Evolutionary conservation across 2,888 invertebrate genomes (phyloP).

Genomic region (Trachelus stipa): DNA sequence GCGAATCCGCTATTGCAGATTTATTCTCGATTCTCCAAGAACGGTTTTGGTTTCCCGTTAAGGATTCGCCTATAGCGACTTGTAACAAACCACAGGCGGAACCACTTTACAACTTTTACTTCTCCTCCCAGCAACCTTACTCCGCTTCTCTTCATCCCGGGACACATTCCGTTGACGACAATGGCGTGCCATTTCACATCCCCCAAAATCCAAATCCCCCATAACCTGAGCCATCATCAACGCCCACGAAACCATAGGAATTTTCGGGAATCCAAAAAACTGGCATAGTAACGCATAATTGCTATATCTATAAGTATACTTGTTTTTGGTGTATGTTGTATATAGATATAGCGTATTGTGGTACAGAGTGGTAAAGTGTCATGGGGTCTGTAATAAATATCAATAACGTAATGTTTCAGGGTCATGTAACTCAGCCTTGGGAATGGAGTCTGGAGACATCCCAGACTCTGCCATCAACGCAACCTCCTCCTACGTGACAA

Average conservation of each 20-base stretch:
- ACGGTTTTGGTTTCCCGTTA: constrained; percentile 15
- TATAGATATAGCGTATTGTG: not conserved
- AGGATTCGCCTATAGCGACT: constrained; percentile 11
- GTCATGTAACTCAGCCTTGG: constrained; percentile 74
- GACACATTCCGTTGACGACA: not conserved
- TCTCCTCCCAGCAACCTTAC: constrained; percentile 2
- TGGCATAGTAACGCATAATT: not conserved
- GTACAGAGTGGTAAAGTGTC: not conserved
- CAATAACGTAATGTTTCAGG: constrained; percentile 65
- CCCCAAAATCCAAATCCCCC: not conserved
- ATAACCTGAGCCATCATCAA: not conserved
- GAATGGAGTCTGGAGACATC: constrained; percentile 80
- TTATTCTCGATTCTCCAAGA: constrained; percentile 31
- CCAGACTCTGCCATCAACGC: constrained; percentile 77
- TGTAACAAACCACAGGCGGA: constrained; percentile 23
- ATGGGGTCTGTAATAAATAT: constrained; percentile 13
- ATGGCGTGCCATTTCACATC: not conserved
- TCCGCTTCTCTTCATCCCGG: constrained; percentile 11
- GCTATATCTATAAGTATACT: not conserved
- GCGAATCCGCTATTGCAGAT: constrained; percentile 32
- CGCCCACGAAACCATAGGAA: not conserved
- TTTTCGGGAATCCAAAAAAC: not conserved
- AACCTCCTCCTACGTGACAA: constrained; percentile 77
- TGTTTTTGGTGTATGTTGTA: not conserved
- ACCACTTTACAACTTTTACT: constrained; percentile 26